phyloP scores from a whole-genome alignment of 2,888 invertebrate species.

The Rotaria macrura region DNA sequence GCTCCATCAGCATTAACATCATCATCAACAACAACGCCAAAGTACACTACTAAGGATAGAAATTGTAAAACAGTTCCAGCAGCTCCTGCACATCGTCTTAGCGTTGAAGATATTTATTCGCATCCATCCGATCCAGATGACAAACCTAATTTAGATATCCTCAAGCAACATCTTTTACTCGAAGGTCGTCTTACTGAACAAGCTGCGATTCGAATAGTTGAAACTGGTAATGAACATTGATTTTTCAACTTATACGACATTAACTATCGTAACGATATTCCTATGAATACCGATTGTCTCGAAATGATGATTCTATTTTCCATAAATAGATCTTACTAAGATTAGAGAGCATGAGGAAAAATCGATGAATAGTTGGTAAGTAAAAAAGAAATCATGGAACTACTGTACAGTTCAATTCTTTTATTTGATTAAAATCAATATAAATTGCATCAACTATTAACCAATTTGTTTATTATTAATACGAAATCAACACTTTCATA shows the following conservation, averaged over 20 bases:
- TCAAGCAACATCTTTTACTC: slow-evolving; percentile 95
- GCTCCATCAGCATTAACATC: neutral
- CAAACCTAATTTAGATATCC: slow-evolving; percentile 77
- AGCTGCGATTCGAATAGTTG: slow-evolving; percentile 90
- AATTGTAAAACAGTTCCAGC: neutral
- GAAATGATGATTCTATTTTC: neutral
- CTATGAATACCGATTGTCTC: neutral
- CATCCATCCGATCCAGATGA: neutral
- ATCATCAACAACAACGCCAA: neutral
- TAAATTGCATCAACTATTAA: too few relatives aligned
- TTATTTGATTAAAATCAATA: neutral
- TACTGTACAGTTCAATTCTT: neutral
- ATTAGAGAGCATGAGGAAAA: too few relatives aligned
- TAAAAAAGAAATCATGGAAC: too few relatives aligned
- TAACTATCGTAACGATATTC: too few relatives aligned
- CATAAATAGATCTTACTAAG: too few relatives aligned
- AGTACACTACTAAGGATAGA: neutral
- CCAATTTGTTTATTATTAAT: neutral
- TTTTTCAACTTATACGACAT: neutral
- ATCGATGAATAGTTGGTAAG: too few relatives aligned
- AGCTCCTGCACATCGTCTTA: neutral
- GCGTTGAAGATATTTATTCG: neutral
- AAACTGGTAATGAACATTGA: slow-evolving; percentile 50
- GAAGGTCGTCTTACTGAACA: slow-evolving; percentile 97
- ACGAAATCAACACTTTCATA: neutral